Evolutionary conservation across 2,888 invertebrate genomes (phyloP).

Genomic region (Caenorhabditis macrosperma): DNA sequence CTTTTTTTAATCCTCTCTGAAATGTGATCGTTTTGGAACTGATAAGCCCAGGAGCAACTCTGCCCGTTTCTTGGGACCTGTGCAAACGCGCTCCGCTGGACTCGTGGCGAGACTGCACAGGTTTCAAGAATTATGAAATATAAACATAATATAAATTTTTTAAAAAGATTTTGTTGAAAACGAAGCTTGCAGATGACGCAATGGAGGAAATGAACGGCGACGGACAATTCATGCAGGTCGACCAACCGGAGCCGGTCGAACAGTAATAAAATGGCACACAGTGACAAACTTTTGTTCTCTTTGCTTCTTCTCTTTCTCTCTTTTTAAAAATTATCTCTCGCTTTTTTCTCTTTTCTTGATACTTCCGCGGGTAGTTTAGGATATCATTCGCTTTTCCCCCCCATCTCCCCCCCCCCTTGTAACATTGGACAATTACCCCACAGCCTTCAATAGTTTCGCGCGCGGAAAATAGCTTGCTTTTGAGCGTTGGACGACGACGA

Average conservation of each 20-base stretch:
- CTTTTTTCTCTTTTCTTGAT: background rate
- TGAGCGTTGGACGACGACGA: too few relatives aligned
- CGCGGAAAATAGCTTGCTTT: too few relatives aligned
- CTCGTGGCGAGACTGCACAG: too few relatives aligned
- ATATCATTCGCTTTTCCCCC: background rate
- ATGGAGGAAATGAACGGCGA: slow-evolving; percentile 15
- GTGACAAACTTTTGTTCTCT: background rate
- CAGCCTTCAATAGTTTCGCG: background rate
- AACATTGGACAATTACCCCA: background rate
- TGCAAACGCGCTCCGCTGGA: too few relatives aligned
- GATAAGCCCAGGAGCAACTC: too few relatives aligned
- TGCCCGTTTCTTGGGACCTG: too few relatives aligned
- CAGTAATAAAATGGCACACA: background rate
- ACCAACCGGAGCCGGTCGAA: background rate
- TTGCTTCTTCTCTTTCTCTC: background rate
- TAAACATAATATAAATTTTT: background rate
- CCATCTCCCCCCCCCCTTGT: background rate
- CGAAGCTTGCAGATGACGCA: slow-evolving; percentile 28
- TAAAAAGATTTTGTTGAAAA: background rate
- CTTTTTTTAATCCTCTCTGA: too few relatives aligned
- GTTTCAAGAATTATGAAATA: too few relatives aligned
- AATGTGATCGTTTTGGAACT: too few relatives aligned
- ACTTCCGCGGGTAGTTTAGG: background rate
- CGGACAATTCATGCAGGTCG: slow-evolving; percentile 21
- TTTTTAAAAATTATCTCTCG: too few relatives aligned